Evolutionary conservation across 2,113 vertebrate species (phyloP), one percentile per base, ranked within the genome.

Genomic region (Emydocephalus ijimae): DNA sequence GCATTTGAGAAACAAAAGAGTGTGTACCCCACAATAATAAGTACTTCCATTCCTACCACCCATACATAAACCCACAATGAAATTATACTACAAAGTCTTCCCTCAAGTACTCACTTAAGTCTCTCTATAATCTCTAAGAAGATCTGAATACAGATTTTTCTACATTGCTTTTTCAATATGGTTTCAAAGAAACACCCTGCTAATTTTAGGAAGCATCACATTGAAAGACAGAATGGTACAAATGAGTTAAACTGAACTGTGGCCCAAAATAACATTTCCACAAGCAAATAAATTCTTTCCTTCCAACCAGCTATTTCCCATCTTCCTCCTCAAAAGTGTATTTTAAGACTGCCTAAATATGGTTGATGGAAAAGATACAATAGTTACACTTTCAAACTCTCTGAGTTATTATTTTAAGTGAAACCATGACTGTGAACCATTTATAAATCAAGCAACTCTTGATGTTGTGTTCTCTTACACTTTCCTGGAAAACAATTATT

Each of bases 291-390:
- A 89, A 55, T 90, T 57, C 59, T 59, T 94, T 94, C 89, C 88
- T 90, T 54, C n/a, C 85, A 69, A 88, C 93, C 91, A 74, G 85
- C 52, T 21, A 88, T 88, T 88, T 86, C 91, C 54, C 52, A 87
- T 57, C 91, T 74, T 88, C 85, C 91, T 94, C 85, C 81, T 93
- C 89, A 57, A 88, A 92, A 81, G 91, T 52, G 7, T 92, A 92
- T 94, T 94, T 94, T 92, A 90, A 92, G 88, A 81, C 52, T 92
- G 85, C 87, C 59, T 94, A 94, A 94, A 92, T 94, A 92, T 39
- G 21, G 85, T 85, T 90, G 89, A 88, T 43, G 89, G 85, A 90
- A 91, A 90, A 92, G 86, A 88, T 24, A 88, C 26, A 69, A 50
- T 69, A 64, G 91, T 90, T 93, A 87, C 29, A 64, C 57, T 92